phyloP scores from a whole-genome alignment of 2,888 invertebrate genomes.

The Mythimna loreyi region DNA sequence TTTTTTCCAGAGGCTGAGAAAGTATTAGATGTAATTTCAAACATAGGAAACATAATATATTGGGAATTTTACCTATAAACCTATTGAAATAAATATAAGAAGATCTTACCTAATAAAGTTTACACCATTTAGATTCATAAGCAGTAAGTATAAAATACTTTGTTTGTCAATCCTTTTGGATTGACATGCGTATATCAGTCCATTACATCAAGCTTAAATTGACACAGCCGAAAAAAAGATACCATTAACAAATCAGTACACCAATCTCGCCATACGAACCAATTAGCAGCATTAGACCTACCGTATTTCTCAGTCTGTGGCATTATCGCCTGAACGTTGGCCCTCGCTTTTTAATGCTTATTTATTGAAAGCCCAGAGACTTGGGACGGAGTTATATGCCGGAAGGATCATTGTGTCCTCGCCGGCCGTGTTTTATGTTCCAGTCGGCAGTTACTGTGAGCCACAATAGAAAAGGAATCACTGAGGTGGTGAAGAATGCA shows the following conservation, averaged over 20 bases:
- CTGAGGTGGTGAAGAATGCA: conserved; percentile 56
- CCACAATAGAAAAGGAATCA: conserved; percentile 64
- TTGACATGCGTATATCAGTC: not conserved
- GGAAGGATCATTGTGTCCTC: conserved; percentile 85
- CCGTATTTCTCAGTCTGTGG: conserved; percentile 66
- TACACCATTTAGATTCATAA: too few species aligned
- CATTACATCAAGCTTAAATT: not conserved
- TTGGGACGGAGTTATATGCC: conserved; percentile 77
- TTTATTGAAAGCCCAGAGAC: conserved; percentile 83
- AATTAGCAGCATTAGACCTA: conserved; percentile 55
- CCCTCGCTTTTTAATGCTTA: conserved; percentile 85
- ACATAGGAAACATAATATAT: not conserved
- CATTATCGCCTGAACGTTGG: conserved; percentile 78
- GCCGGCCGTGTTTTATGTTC: conserved; percentile 77
- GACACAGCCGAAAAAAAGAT: conserved; percentile 18
- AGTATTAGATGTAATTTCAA: not conserved
- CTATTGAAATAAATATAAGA: too few species aligned
- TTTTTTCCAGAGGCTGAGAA: too few species aligned
- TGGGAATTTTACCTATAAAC: not conserved
- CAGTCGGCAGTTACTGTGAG: conserved; percentile 60
- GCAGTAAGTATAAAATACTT: too few species aligned
- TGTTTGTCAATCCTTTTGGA: too few species aligned
- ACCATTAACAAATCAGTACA: conserved; percentile 25
- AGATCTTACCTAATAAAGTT: too few species aligned
- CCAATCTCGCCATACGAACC: conserved; percentile 52